These are phyloP conservation scores for Heliconius eleuchia DNA, from an alignment of 1,140 invertebrate species.

Conservation along the genomic window DNA sequence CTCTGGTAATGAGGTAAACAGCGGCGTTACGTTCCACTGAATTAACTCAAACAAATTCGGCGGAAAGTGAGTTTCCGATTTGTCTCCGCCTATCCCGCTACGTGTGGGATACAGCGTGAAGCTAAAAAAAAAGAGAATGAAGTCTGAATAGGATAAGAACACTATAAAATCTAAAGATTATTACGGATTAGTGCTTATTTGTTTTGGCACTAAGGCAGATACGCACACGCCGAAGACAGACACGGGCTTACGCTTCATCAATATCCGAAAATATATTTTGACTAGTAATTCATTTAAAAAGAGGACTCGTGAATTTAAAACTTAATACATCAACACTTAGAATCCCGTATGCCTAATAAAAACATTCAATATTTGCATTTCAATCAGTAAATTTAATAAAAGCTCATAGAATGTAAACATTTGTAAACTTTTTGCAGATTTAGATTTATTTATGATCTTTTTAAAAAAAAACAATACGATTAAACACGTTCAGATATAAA, in stretches of 20 bases:
- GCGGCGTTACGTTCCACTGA: too few species aligned
- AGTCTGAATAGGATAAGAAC: slow-evolving; percentile 10
- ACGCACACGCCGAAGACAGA: slow-evolving; percentile 68
- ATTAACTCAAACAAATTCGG: too few species aligned
- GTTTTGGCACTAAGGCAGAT: slow-evolving; percentile 67
- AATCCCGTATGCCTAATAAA: neutral
- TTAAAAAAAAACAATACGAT: slow-evolving; percentile 20
- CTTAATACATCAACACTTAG: neutral
- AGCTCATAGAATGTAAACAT: neutral
- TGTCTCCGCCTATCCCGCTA: too few species aligned
- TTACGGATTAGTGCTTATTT: slow-evolving; percentile 64
- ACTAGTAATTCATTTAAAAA: neutral
- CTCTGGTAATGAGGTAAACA: too few species aligned
- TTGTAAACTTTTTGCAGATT: slow-evolving; percentile 12
- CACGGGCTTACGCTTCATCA: slow-evolving; percentile 59
- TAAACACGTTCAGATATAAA: slow-evolving; percentile 34
- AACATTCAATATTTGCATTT: neutral
- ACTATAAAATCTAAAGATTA: slow-evolving; percentile 21
- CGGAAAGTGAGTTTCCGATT: too few species aligned
- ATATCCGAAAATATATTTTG: slow-evolving; percentile 40
- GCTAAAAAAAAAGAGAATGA: neutral
- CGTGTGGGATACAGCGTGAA: neutral
- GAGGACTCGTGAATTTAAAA: neutral
- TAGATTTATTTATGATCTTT: neutral
- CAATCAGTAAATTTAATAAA: neutral